Conservation (phyloP, 1,140 invertebrate genomes). For the Chrysomallon squamiferum region DNA sequence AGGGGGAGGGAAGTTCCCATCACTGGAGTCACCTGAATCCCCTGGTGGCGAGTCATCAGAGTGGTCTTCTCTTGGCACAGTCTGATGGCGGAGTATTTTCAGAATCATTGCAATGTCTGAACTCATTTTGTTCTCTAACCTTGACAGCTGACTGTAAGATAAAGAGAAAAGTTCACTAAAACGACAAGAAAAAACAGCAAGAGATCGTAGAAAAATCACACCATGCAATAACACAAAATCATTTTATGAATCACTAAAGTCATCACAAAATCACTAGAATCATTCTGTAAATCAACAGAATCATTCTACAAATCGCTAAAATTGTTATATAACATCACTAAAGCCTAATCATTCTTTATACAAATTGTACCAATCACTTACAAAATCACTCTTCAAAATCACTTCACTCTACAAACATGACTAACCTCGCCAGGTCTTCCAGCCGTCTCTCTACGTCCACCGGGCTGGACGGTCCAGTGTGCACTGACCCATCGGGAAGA, state of each 20-base stretch:
- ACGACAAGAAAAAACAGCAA: background rate
- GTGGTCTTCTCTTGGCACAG: slow-evolving; percentile 10
- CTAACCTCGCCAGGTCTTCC: slow-evolving; percentile 54
- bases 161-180: background rate
- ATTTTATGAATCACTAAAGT: background rate
- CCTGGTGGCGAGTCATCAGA: slow-evolving; percentile 13
- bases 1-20: slow-evolving; percentile 23
- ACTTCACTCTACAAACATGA: too few relatives aligned
- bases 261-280: too few relatives aligned
- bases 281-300: too few relatives aligned
- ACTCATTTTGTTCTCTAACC: slow-evolving; percentile 58
- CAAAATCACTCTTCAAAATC: too few relatives aligned
- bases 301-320: too few relatives aligned
- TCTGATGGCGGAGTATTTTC: slow-evolving; percentile 45
- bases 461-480: slow-evolving; percentile 19
- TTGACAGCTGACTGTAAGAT: slow-evolving; percentile 48
- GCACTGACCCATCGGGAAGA: background rate
- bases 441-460: slow-evolving; percentile 48
- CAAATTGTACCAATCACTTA: too few relatives aligned
- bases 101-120: slow-evolving; percentile 57
- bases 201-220: background rate
- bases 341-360: too few relatives aligned
- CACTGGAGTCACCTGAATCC: slow-evolving; percentile 7
- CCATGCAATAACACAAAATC: background rate
- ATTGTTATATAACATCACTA: too few relatives aligned